These are phyloP conservation scores for Rhamnusium bicolor DNA, from an alignment of 2,888 invertebrate species.

Conservation along the genomic window DNA sequence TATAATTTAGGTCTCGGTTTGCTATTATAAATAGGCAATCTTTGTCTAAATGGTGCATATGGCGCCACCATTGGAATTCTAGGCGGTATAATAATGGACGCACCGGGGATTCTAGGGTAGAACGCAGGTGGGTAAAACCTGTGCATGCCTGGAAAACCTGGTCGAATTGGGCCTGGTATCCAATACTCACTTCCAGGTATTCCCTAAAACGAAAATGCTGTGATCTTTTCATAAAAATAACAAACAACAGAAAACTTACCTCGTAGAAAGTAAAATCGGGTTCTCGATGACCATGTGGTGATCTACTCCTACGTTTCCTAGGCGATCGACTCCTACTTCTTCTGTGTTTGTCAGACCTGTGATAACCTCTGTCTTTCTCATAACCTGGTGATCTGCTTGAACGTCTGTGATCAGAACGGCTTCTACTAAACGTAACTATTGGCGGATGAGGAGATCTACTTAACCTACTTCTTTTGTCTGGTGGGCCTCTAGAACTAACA, in stretches of 20 bases:
- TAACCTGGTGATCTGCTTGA: constrained; percentile 29
- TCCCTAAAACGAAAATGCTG: constrained; percentile 24
- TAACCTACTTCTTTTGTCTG: too few relatives aligned
- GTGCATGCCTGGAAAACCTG: too few relatives aligned
- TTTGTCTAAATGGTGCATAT: constrained; percentile 30
- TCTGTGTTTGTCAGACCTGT: constrained; percentile 14
- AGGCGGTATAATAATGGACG: constrained; percentile 37
- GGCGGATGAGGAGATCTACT: constrained; percentile 30
- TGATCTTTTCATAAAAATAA: not conserved
- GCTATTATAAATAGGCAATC: constrained; percentile 42
- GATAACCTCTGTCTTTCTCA: constrained; percentile 9
- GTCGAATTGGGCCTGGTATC: too few relatives aligned
- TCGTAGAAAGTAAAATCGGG: constrained; percentile 38
- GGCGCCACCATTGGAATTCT: constrained; percentile 39
- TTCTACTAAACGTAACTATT: constrained; percentile 19
- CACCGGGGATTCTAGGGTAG: constrained; percentile 38
- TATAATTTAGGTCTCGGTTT: constrained; percentile 23
- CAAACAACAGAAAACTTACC: constrained; percentile 16
- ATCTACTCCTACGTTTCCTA: constrained; percentile 22
- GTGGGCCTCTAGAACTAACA: too few relatives aligned
- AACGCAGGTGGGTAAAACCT: constrained; percentile 36
- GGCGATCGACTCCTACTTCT: constrained; percentile 36
- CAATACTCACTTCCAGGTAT: not conserved
- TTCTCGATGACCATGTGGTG: constrained; percentile 20
- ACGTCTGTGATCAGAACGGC: constrained; percentile 2